phyloP scores from a whole-genome alignment of 2,888 invertebrate genomes.

The Dryobota labecula region DNA sequence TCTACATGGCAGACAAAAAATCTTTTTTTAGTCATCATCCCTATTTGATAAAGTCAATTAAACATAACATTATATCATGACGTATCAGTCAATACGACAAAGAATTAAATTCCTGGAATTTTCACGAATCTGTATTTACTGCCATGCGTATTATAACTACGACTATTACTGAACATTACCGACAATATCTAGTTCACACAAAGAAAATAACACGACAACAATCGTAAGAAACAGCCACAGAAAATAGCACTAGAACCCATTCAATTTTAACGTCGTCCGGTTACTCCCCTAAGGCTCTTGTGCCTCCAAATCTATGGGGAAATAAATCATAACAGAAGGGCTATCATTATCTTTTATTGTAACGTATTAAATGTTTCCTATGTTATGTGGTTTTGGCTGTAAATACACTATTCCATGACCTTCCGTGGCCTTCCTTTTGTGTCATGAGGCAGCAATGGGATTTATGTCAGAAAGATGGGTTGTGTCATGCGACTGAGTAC shows the following conservation, averaged over 20 bases:
- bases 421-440: slow-evolving; percentile 17
- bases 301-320: slow-evolving; percentile 52
- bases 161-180: neutral
- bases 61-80: too few relatives aligned
- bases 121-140: neutral
- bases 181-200: slow-evolving; percentile 7
- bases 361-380: slow-evolving; percentile 58
- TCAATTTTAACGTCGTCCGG: slow-evolving; percentile 61
- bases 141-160: neutral
- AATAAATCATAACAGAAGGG: slow-evolving; percentile 55
- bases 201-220: slow-evolving; percentile 30
- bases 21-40: too few relatives aligned
- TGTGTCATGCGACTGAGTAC: slow-evolving; percentile 35
- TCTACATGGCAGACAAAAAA: too few relatives aligned
- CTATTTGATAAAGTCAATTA: too few relatives aligned
- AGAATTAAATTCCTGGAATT: too few relatives aligned
- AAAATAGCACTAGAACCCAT: slow-evolving; percentile 46
- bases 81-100: too few relatives aligned
- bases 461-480: slow-evolving; percentile 32
- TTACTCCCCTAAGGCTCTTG: slow-evolving; percentile 47
- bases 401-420: slow-evolving; percentile 40
- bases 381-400: slow-evolving; percentile 32
- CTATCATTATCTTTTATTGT: slow-evolving; percentile 62
- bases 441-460: slow-evolving; percentile 33
- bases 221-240: slow-evolving; percentile 26